phyloP scores from a whole-genome alignment of 1,140 invertebrate genomes.

The Caerostris darwini region DNA sequence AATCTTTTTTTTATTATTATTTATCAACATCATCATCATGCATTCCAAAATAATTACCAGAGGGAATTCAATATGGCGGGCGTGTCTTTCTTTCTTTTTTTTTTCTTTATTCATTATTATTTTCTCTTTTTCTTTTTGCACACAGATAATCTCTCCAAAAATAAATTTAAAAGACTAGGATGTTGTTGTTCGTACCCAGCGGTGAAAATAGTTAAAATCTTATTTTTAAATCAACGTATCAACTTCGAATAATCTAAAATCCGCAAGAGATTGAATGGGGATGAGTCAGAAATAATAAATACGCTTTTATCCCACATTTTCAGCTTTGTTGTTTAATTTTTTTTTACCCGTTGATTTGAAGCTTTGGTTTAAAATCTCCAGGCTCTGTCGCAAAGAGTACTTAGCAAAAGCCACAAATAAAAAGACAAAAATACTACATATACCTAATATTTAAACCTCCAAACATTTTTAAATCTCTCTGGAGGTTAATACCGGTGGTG shows the following conservation, averaged over 20 bases:
- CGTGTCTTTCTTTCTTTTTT: neutral
- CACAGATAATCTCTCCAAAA: neutral
- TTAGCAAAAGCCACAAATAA: slow-evolving; percentile 21
- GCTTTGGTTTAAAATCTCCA: slow-evolving; percentile 8
- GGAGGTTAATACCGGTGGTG: neutral
- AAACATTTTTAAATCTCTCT: slow-evolving; percentile 29
- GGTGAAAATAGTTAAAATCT: slow-evolving; percentile 71
- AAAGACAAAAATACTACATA: slow-evolving; percentile 7
- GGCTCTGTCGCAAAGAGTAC: neutral
- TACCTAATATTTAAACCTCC: slow-evolving; percentile 38
- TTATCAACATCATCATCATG: neutral
- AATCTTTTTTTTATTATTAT: slow-evolving; percentile 29
- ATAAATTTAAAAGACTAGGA: slow-evolving; percentile 25
- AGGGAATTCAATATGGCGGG: slow-evolving; percentile 36
- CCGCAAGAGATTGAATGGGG: slow-evolving; percentile 16
- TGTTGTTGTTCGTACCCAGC: slow-evolving; percentile 1
- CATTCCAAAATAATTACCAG: slow-evolving; percentile 66
- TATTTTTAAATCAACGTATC: slow-evolving; percentile 68
- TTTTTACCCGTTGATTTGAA: neutral
- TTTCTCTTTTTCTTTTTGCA: too few relatives aligned
- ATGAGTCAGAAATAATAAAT: slow-evolving; percentile 58
- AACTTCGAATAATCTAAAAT: slow-evolving; percentile 48
- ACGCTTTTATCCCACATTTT: slow-evolving; percentile 27
- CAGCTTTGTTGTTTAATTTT: slow-evolving; percentile 7
- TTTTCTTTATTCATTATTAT: neutral